Evolutionary conservation across 23 tunicate species (phyloP).

Genomic region (Trididemnum miniatum): DNA sequence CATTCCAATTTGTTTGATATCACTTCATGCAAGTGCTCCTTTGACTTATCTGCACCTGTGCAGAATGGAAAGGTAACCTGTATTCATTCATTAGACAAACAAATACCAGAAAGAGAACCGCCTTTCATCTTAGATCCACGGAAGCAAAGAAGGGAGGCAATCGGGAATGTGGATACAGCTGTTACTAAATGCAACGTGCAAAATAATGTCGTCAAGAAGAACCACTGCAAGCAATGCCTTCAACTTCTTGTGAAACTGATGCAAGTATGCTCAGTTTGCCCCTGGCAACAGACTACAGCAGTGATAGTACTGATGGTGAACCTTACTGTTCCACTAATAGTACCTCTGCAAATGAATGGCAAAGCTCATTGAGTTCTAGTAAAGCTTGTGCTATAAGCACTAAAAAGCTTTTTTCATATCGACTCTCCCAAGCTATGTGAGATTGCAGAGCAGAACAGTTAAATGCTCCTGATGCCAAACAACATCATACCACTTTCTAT

Average conservation of each 20-base stretch:
- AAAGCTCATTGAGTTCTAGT: neutral
- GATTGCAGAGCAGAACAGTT: slow-evolving; percentile 7
- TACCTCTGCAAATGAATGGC: slow-evolving; percentile 15
- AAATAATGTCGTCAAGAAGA: neutral
- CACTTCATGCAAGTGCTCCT: slow-evolving; percentile 9
- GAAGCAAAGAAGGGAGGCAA: neutral
- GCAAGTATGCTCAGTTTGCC: neutral
- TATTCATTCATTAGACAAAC: neutral
- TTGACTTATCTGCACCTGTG: neutral
- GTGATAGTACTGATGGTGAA: slow-evolving; percentile 7
- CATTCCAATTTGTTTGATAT: neutral
- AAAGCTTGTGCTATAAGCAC: slow-evolving; percentile 17
- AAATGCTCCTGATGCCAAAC: too few relatives aligned
- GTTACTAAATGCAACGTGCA: neutral
- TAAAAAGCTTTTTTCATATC: slow-evolving; percentile 14
- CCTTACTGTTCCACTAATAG: neutral
- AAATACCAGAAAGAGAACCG: neutral
- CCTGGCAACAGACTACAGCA: neutral
- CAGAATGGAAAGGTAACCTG: slow-evolving; percentile 8
- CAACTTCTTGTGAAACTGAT: neutral
- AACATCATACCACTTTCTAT: too few relatives aligned
- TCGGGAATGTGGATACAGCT: slow-evolving; percentile 1
- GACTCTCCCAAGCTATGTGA: slow-evolving; percentile 4
- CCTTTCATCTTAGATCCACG: neutral
- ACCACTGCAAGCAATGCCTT: neutral